Percentiles rank a stretch among this genome's conserved stretches.
Evolutionary conservation across 2,113 vertebrate species (phyloP).

Genomic region (Pimephales promelas): DNA sequence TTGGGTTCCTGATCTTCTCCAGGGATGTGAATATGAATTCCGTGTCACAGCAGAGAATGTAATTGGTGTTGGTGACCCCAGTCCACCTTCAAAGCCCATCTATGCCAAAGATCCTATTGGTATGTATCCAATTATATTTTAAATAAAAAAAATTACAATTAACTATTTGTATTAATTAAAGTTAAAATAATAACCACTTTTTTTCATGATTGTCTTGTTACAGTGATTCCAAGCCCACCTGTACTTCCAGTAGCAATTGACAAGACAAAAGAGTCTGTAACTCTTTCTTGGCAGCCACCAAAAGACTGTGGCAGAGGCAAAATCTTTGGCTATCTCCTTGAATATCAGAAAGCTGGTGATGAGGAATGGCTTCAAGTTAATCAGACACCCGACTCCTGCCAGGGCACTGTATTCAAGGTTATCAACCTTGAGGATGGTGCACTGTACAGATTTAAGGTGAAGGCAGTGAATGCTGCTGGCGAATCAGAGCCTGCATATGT

Average conservation of each 20-base stretch:
- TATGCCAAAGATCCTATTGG: slow-evolving; percentile 96
- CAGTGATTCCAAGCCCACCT: slow-evolving; percentile 92
- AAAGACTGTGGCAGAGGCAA: slow-evolving; percentile 90
- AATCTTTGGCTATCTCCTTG: slow-evolving; percentile 94
- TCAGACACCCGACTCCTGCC: slow-evolving; percentile 92
- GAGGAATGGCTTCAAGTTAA: slow-evolving; percentile 95
- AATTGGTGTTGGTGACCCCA: slow-evolving; percentile 92
- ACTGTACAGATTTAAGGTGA: slow-evolving; percentile 89
- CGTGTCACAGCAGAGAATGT: slow-evolving; percentile 94
- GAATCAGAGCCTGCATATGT: slow-evolving; percentile 90
- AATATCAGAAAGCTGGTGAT: slow-evolving; percentile 92
- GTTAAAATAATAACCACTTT: slow-evolving; percentile 16
- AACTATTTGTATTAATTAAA: no score
- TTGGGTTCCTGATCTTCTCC: slow-evolving; percentile 89
- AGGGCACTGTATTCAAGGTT: slow-evolving; percentile 90
- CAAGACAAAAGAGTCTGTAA: slow-evolving; percentile 91
- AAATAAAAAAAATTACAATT: not conserved
- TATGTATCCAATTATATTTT: slow-evolving; percentile 65
- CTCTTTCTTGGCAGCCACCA: slow-evolving; percentile 90
- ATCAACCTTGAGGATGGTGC: slow-evolving; percentile 87
- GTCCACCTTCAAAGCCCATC: slow-evolving; percentile 93
- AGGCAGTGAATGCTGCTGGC: slow-evolving; percentile 92
- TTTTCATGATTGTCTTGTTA: not conserved
- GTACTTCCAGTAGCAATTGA: slow-evolving; percentile 85
- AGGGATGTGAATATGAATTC: slow-evolving; percentile 97